Conservation (phyloP, 2,113 vertebrate genomes). For the Leucosticte australis region DNA sequence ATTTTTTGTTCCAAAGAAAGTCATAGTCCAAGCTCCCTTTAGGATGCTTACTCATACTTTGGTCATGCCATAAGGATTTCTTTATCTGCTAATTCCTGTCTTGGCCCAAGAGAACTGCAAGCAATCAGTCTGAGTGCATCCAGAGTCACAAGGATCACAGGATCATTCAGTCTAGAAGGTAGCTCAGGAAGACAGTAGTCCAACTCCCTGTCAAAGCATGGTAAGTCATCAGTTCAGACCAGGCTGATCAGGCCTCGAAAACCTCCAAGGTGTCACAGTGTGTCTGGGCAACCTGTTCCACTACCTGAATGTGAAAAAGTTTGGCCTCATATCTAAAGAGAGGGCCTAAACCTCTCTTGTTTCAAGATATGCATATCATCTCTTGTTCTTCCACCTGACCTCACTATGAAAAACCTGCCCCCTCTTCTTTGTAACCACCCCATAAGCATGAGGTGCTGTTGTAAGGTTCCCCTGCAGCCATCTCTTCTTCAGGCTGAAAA, state of each 20-base stretch:
- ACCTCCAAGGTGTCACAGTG: background rate
- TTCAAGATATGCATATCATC: background rate
- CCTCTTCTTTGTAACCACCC: background rate
- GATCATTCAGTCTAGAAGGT: background rate
- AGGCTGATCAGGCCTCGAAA: background rate
- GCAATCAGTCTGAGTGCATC: background rate
- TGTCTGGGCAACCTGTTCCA: background rate
- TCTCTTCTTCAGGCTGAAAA: background rate
- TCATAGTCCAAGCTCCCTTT: background rate
- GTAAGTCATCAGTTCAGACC: background rate
- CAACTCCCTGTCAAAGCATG: background rate
- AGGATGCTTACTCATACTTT: slow-evolving; percentile 23
- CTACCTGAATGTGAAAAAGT: background rate
- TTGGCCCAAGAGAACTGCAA: background rate
- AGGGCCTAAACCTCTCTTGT: background rate
- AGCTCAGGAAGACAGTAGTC: background rate
- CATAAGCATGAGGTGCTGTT: background rate
- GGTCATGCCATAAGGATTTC: background rate
- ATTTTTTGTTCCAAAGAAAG: background rate
- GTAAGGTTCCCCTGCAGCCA: background rate
- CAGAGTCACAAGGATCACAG: background rate
- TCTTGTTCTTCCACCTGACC: background rate
- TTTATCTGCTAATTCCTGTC: background rate
- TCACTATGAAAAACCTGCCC: background rate
- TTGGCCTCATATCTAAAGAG: background rate